Evolutionary conservation across 2,113 vertebrate species (phyloP).

Genomic region (Ranitomeya imitator): DNA sequence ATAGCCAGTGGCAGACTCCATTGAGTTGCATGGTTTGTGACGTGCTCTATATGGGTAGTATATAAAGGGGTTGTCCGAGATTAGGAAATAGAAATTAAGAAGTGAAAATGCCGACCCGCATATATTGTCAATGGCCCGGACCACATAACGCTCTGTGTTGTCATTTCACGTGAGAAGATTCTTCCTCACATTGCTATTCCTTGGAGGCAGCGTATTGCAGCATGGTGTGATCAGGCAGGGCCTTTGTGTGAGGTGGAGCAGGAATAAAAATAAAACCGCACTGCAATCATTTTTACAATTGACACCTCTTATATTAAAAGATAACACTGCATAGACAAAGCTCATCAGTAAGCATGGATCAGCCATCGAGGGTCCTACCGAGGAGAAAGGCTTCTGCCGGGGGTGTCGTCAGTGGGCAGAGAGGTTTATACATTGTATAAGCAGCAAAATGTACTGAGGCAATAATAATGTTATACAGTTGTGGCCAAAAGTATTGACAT

Average conservation of each 20-base stretch:
- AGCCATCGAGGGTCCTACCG: neutral
- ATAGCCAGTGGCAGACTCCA: too few species aligned
- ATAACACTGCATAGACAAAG: neutral
- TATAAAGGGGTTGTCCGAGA: too few species aligned
- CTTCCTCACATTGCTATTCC: conserved; percentile 24
- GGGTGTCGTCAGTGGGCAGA: neutral
- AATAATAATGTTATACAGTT: too few species aligned
- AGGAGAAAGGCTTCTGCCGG: neutral
- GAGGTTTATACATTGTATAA: neutral
- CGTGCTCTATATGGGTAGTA: too few species aligned
- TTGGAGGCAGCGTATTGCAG: neutral
- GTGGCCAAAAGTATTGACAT: too few species aligned
- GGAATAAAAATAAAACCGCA: neutral
- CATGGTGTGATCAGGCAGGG: neutral
- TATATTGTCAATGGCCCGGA: neutral
- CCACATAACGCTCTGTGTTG: neutral
- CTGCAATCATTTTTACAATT: conserved; percentile 1
- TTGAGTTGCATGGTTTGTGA: too few species aligned
- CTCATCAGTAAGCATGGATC: neutral
- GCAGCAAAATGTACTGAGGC: neutral
- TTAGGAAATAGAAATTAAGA: neutral
- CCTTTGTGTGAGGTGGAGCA: neutral
- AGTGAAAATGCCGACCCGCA: neutral
- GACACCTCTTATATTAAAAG: neutral
- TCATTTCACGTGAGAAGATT: conserved; percentile 18